A percentile compares a stretch with the other conserved stretches of the same genome.
Evolutionary conservation across 1,140 invertebrate species (phyloP).

Genomic region (Caenorhabditis inopinata): DNA sequence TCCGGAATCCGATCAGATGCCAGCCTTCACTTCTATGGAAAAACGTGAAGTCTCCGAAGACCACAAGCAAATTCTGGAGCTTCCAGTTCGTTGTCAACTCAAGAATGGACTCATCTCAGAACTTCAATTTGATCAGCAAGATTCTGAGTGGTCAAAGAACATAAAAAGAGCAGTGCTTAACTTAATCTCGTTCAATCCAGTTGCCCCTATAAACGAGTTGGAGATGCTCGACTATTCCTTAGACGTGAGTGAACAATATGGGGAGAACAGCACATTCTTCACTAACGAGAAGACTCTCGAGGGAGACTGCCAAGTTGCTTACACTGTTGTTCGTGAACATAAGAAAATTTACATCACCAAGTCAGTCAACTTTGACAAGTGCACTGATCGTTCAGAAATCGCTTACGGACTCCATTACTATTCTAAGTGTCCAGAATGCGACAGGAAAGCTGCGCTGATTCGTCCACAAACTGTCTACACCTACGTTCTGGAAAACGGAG

Average conservation of each 20-base stretch:
- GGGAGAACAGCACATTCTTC: conserved; percentile 17
- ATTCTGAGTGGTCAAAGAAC: conserved; percentile 62
- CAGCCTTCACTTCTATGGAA: neutral
- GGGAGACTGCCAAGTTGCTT: conserved; percentile 53
- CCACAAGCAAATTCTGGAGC: conserved; percentile 20
- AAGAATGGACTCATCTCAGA: conserved; percentile 37
- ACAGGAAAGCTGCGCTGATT: neutral
- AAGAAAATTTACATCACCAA: conserved; percentile 54
- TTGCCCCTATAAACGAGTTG: conserved; percentile 50
- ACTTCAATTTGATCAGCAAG: conserved; percentile 48
- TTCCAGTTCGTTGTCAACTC: conserved; percentile 35
- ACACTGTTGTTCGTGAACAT: conserved; percentile 44
- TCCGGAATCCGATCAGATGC: neutral
- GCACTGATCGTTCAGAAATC: conserved; percentile 52
- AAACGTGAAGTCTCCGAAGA: neutral
- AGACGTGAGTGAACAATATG: neutral
- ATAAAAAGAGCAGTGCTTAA: conserved; percentile 64
- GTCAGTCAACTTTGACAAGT: conserved; percentile 60
- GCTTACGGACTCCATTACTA: conserved; percentile 49
- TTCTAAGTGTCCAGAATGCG: conserved; percentile 30
- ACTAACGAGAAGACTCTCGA: conserved; percentile 53
- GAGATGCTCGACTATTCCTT: neutral
- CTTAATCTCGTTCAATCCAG: conserved; percentile 53
- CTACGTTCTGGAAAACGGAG: conserved; percentile 36
- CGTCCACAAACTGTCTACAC: conserved; percentile 33